A percentile compares a stretch with the other conserved stretches of the same genome.
These are phyloP conservation scores for Centropyge bicolor DNA, from an alignment of 2,797 vertebrate species.

Conservation along the genomic window DNA sequence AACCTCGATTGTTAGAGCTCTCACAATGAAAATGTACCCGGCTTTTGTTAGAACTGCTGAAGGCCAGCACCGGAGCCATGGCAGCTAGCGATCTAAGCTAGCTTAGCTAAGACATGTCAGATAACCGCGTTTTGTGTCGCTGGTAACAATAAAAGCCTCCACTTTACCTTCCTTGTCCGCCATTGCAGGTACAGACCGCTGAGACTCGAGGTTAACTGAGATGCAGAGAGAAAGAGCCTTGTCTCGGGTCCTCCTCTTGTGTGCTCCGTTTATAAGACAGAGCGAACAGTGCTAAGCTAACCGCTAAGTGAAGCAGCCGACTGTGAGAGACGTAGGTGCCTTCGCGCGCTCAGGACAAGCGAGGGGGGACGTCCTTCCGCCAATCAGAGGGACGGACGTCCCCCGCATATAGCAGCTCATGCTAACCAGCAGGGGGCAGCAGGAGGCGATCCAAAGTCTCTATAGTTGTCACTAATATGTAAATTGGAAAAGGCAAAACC, in stretches of 20 bases:
- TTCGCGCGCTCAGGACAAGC: conserved; percentile 71
- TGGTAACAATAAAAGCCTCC: background rate
- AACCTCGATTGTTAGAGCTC: accelerated
- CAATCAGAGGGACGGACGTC: conserved; percentile 41
- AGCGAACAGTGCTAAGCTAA: conserved; percentile 35
- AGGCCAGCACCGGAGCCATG: background rate
- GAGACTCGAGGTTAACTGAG: background rate
- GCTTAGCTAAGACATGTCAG: conserved; percentile 5
- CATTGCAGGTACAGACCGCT: conserved; percentile 41
- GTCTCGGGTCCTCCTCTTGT: background rate
- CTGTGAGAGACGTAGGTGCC: conserved; percentile 17
- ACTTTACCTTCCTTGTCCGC: conserved; percentile 84
- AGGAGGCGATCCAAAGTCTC: background rate
- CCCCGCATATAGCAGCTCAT: background rate
- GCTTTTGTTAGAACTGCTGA: conserved; percentile 18
- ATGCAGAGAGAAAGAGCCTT: background rate
- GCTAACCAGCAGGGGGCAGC: conserved; percentile 14
- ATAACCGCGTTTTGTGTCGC: background rate
- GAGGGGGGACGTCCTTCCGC: conserved; percentile 20
- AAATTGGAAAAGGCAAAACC: background rate
- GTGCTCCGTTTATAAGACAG: conserved; percentile 15
- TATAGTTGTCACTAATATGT: too few relatives aligned
- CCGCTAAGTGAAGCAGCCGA: conserved; percentile 23
- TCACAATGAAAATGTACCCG: background rate
- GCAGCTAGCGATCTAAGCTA: conserved; percentile 40